phyloP scores from a whole-genome alignment of 2,888 invertebrate genomes.

The Malthinus seriepunctatus region DNA sequence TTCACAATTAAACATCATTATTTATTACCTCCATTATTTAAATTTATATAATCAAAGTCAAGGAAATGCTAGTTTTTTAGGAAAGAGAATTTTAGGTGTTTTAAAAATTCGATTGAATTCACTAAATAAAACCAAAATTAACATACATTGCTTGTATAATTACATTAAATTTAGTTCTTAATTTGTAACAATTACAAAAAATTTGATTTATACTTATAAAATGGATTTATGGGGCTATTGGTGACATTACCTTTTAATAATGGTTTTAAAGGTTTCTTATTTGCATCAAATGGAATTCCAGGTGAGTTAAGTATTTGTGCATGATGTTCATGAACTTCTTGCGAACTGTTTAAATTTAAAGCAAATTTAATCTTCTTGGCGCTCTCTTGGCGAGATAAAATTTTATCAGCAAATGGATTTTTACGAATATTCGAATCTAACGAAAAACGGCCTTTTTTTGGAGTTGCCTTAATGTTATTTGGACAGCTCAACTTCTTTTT shows the following conservation, averaged over 20 bases:
- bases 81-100: no score
- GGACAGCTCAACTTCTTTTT: slow-evolving; percentile 35
- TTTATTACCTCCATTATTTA: no score
- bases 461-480: slow-evolving; percentile 16
- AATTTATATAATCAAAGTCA: no score
- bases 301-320: slow-evolving; percentile 73
- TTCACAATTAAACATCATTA: no score
- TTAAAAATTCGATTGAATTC: no score
- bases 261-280: slow-evolving; percentile 69
- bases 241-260: slow-evolving; percentile 68
- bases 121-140: not conserved
- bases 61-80: no score
- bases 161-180: not conserved
- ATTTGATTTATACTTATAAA: slow-evolving; percentile 63
- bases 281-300: slow-evolving; percentile 74
- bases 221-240: slow-evolving; percentile 77
- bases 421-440: slow-evolving; percentile 37
- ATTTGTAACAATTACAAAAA: slow-evolving; percentile 20
- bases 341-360: slow-evolving; percentile 70
- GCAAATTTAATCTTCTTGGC: slow-evolving; percentile 75
- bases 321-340: slow-evolving; percentile 74
- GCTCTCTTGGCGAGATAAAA: slow-evolving; percentile 33
- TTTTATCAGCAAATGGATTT: slow-evolving; percentile 39
- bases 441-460: slow-evolving; percentile 31
- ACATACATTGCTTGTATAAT: not conserved